A percentile compares a stretch with the other conserved stretches of the same genome.
Conservation (phyloP, 2,797 vertebrate species). For the Mormyrops boulengeri region DNA sequence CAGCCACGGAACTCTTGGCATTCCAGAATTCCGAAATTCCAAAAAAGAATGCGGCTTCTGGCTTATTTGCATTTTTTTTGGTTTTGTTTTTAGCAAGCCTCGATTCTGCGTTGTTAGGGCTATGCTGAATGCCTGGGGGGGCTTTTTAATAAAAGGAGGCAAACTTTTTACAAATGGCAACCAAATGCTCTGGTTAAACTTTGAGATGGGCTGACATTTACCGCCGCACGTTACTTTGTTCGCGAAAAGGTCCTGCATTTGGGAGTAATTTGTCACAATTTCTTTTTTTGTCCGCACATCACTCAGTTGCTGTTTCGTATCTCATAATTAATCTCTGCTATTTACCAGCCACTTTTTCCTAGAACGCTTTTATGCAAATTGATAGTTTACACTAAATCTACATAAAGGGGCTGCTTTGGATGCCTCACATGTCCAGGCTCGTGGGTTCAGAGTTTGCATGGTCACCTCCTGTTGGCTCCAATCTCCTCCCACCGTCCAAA, state of each 20-base stretch:
- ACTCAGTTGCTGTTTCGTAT: background rate
- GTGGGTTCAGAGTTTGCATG: background rate
- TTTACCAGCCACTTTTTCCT: background rate
- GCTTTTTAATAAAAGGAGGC: background rate
- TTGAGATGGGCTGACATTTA: constrained; percentile 17
- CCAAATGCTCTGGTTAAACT: background rate
- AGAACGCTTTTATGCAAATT: background rate
- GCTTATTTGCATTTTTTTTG: background rate
- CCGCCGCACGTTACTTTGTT: background rate
- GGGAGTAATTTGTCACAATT: background rate
- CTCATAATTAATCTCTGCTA: background rate
- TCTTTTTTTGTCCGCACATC: background rate
- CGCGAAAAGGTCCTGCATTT: background rate
- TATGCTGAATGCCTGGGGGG: background rate
- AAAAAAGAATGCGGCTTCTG: background rate
- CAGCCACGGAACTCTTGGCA: background rate
- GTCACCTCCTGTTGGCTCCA: background rate
- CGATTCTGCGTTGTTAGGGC: background rate
- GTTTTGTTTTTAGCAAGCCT: background rate
- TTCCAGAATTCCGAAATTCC: background rate
- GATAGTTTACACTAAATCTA: background rate
- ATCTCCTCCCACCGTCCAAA: background rate
- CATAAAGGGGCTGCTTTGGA: background rate
- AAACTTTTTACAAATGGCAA: constrained; percentile 10
- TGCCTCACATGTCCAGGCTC: background rate